Conservation (phyloP, 2,888 invertebrate species). For the Tenthredo amoena region DNA sequence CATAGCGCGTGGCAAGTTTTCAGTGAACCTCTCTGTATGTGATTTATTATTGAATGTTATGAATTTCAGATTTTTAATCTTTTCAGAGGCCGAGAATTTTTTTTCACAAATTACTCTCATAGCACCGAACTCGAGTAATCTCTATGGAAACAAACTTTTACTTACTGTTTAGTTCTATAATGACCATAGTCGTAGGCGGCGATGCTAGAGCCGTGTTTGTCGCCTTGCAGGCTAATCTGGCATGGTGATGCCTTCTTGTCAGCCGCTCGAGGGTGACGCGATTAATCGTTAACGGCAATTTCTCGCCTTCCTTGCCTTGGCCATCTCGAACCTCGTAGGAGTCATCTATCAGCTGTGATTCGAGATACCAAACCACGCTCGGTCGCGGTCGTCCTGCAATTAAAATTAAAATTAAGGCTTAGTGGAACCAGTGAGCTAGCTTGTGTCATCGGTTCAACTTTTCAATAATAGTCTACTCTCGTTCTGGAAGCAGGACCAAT, state of each 20-base stretch:
- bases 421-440: not conserved
- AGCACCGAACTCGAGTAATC: no score
- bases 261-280: slow-evolving; percentile 90
- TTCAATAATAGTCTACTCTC: not conserved
- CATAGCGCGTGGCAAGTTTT: no score
- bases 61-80: no score
- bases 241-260: slow-evolving; percentile 90
- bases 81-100: no score
- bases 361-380: slow-evolving; percentile 90
- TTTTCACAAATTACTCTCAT: no score
- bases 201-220: slow-evolving; percentile 91
- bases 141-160: no score
- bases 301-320: slow-evolving; percentile 65
- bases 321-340: slow-evolving; percentile 85
- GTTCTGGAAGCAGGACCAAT: no score
- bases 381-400: slow-evolving; percentile 87
- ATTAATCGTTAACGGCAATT: slow-evolving; percentile 88
- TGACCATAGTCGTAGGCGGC: slow-evolving; percentile 89
- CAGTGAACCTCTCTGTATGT: no score
- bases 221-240: slow-evolving; percentile 92
- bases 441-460: not conserved
- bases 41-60: no score
- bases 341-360: slow-evolving; percentile 91
- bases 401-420: not conserved
- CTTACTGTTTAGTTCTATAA: slow-evolving; percentile 93